These are phyloP conservation scores for Tetanocera ferruginea DNA, from an alignment of 2,888 invertebrate genomes.

Conservation along the genomic window DNA sequence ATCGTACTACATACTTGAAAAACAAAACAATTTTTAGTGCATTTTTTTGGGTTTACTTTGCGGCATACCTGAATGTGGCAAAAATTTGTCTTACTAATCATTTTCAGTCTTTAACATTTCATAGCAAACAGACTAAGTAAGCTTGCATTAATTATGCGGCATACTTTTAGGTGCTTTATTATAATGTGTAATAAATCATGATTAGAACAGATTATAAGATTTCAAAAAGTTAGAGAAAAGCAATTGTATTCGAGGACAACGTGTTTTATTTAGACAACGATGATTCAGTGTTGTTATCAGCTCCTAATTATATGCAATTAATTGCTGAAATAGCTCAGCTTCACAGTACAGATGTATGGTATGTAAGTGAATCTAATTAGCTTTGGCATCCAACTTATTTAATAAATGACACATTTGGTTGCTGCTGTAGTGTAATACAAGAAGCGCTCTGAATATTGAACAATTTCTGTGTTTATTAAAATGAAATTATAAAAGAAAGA, in stretches of 20 bases:
- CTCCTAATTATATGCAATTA: slow-evolving; percentile 50
- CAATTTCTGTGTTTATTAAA: background rate
- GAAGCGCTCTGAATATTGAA: background rate
- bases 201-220: background rate
- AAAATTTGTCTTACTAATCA: no score
- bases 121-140: no score
- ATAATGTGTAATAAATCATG: background rate
- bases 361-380: background rate
- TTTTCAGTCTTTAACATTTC: no score
- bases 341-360: no score
- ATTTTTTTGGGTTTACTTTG: slow-evolving; percentile 41
- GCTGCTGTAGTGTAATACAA: background rate
- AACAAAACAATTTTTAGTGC: background rate
- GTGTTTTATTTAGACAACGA: background rate
- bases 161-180: slow-evolving; percentile 31
- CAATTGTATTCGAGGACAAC: background rate
- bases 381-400: background rate
- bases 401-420: background rate
- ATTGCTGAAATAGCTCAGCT: background rate
- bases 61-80: background rate
- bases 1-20: background rate
- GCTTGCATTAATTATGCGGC: background rate
- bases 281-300: background rate
- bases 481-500: background rate
- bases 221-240: background rate